phyloP scores from a whole-genome alignment of 2,113 vertebrate genomes.

The Mormyrus iriodes region DNA sequence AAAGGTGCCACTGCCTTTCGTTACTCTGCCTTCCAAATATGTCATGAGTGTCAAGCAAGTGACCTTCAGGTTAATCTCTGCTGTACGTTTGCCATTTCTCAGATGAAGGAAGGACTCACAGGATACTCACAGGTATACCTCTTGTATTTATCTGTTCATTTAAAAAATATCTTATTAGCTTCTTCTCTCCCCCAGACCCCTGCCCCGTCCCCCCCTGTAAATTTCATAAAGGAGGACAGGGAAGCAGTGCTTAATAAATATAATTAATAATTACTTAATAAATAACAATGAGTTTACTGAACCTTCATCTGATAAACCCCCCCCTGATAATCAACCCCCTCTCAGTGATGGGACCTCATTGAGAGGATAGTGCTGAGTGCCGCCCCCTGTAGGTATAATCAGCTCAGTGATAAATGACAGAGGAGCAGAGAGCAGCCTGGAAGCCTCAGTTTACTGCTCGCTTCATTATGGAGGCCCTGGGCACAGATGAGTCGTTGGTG shows the following conservation, averaged over 20 bases:
- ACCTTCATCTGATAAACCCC: not conserved
- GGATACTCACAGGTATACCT: not conserved
- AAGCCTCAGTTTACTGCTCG: not conserved
- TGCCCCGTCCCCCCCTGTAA: no score
- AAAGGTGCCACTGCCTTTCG: not conserved
- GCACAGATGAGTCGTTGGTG: not conserved
- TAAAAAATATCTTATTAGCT: not conserved
- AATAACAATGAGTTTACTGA: not conserved
- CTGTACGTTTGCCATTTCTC: not conserved
- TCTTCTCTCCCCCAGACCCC: not conserved
- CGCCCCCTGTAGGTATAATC: not conserved
- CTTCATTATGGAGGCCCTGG: not conserved
- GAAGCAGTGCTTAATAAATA: not conserved
- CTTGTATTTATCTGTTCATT: not conserved
- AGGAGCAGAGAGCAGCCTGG: not conserved
- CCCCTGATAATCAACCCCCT: not conserved
- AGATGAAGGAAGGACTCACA: not conserved
- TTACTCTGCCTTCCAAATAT: not conserved
- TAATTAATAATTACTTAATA: not conserved
- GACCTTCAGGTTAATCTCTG: not conserved
- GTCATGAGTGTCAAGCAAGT: not conserved
- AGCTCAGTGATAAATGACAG: not conserved
- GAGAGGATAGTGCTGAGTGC: not conserved
- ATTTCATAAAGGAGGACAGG: no score
- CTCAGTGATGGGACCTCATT: not conserved